Percentiles rank a stretch among this genome's conserved stretches.
phyloP scores from a whole-genome alignment of 1,140 invertebrate species.

The Calosoma granatense region DNA sequence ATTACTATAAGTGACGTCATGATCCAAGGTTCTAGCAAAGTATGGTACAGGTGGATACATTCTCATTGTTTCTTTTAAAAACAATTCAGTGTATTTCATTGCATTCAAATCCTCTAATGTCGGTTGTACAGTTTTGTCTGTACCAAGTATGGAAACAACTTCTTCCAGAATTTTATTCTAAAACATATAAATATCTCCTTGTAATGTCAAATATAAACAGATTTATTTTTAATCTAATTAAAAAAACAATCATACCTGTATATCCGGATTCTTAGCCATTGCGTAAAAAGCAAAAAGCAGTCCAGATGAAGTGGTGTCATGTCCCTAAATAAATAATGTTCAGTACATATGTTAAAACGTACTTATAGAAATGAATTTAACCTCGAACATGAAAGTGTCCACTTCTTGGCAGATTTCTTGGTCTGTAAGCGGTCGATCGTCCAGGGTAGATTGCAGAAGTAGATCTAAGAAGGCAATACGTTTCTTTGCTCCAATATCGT shows the following conservation, averaged over 20 bases:
- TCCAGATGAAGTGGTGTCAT: not conserved
- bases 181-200: not conserved
- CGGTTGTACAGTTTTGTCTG: not conserved
- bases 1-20: not conserved
- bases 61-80: not conserved
- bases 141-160: not conserved
- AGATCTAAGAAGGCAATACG: constrained; percentile 12
- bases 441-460: constrained; percentile 40
- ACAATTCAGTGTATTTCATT: not conserved
- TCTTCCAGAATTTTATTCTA: too few species aligned
- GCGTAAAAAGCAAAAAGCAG: not conserved
- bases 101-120: not conserved
- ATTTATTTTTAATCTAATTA: too few species aligned
- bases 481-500: constrained; percentile 13
- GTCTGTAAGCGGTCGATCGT: constrained; percentile 36
- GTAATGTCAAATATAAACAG: too few species aligned
- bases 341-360: not conserved
- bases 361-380: constrained; percentile 32
- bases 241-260: not conserved
- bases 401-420: constrained; percentile 70
- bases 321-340: not conserved
- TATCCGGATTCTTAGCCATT: not conserved
- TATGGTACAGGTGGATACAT: not conserved
- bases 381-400: constrained; percentile 70
- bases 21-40: not conserved